Conservation (phyloP, 2,113 vertebrate species). For the Amblyopsis rosae region DNA sequence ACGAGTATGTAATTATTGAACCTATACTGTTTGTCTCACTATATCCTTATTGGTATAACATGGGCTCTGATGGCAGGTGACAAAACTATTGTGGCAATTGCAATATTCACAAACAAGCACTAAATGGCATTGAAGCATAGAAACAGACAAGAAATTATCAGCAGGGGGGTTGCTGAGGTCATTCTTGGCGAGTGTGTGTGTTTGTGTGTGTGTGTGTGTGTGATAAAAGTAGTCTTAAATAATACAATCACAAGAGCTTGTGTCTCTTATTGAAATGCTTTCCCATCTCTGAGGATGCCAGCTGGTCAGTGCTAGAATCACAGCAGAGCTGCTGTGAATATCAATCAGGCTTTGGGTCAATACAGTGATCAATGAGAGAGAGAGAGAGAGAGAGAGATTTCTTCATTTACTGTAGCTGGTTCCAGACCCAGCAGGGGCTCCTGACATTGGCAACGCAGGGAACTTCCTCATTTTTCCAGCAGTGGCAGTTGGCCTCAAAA, state of each 20-base stretch:
- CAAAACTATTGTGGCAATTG: no score
- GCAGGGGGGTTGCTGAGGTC: no score
- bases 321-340: slow-evolving; percentile 44
- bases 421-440: not conserved
- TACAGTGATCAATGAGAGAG: slow-evolving; percentile 14
- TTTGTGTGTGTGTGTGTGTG: not conserved
- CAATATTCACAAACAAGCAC: no score
- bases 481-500: not conserved
- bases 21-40: no score
- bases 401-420: not conserved
- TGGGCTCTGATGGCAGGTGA: no score
- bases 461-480: not conserved
- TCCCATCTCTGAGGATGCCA: slow-evolving; percentile 53
- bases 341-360: slow-evolving; percentile 37
- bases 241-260: slow-evolving; percentile 23
- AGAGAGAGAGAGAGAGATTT: not conserved
- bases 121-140: no score
- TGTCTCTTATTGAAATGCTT: slow-evolving; percentile 34
- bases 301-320: slow-evolving; percentile 41
- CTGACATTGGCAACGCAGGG: not conserved
- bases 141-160: not conserved
- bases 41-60: no score
- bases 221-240: slow-evolving; percentile 15
- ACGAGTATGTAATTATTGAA: no score
- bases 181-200: no score